Evolutionary conservation across 37 sponge, comb jelly and placozoan species (phyloP), one percentile per base, ranked within the genome.

Genomic region (Bolinopsis microptera): DNA sequence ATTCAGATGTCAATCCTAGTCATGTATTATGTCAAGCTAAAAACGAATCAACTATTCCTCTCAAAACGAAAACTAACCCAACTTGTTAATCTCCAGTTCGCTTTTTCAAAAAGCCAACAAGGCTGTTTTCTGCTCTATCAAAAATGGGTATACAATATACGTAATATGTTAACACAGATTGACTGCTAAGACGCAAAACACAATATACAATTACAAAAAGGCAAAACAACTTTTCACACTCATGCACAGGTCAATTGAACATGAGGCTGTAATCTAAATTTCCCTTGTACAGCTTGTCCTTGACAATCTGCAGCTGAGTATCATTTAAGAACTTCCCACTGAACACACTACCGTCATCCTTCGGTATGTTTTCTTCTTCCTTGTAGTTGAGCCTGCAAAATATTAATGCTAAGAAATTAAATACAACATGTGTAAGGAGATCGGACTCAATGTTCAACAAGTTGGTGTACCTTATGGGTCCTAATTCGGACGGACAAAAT

Each of bases 241-340:
- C 9, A 48, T 48, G n/a, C 61, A 13, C 61, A 18, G 61, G 9
- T 86, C 90, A 86, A 27, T 86, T 35, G 90, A 86, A 86, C 23
- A 86, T 41, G 1, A 41, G 25, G n/a, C 36, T 41, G 61, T 86
- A 86, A 38, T 86, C 90, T 9, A 86, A n/a, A 41, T 9, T 41
- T 27, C 90, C 90, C 26, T 39, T 86, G 26, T 41, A 39, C 8
- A 86, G 8, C 30, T 86, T 86, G 90, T 86, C 90, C 26, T 34
- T 86, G 16, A 86, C n/a, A 9, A 86, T 86, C 26, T 39, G 61
- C 32, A 86, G 61, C 31, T 86, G 61, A 41, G 90, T 86, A 39
- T 86, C 90, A 26, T 86, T 86, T 0, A 86, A 25, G 24, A 40
- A 38, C 36, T 86, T 86, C 25, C 90, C 41, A 28, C 61, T 38